Evolutionary conservation across 2,113 vertebrate species (phyloP).

Genomic region (Paedocypris sp.): DNA sequence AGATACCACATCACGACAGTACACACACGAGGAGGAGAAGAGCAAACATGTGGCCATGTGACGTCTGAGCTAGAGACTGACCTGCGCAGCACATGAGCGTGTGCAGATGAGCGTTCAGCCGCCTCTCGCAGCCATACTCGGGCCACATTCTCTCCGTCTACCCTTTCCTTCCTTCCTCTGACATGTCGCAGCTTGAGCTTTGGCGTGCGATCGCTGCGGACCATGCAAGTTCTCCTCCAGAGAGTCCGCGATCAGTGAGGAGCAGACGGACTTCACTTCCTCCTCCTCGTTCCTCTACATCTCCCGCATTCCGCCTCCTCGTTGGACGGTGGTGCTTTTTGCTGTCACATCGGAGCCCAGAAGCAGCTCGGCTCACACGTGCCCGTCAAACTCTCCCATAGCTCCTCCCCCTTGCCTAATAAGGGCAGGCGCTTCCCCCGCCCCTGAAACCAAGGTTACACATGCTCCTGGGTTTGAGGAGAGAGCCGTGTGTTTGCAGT

Average conservation of each 20-base stretch:
- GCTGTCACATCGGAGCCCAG: conserved; percentile 41
- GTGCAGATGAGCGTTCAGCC: conserved; percentile 78
- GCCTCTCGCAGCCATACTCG: conserved; percentile 57
- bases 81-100: conserved; percentile 93
- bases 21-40: background rate
- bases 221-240: background rate
- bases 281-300: background rate
- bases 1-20: background rate
- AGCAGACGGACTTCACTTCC: background rate
- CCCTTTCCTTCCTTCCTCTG: background rate
- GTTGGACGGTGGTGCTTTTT: background rate
- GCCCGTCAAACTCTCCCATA: conserved; percentile 43
- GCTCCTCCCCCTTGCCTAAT: conserved; percentile 42
- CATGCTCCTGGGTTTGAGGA: background rate
- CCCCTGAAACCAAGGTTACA: background rate
- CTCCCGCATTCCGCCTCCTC: background rate
- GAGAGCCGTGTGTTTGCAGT: background rate
- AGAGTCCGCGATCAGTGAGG: background rate
- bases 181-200: background rate
- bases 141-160: conserved; percentile 54
- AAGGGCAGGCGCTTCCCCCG: conserved; percentile 19
- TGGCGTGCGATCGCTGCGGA: too few species aligned
- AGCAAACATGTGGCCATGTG: background rate
- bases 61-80: conserved; percentile 55
- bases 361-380: conserved; percentile 48